Evolutionary conservation across 2,113 vertebrate species (phyloP).

Genomic region (Mirounga angustirostris): DNA sequence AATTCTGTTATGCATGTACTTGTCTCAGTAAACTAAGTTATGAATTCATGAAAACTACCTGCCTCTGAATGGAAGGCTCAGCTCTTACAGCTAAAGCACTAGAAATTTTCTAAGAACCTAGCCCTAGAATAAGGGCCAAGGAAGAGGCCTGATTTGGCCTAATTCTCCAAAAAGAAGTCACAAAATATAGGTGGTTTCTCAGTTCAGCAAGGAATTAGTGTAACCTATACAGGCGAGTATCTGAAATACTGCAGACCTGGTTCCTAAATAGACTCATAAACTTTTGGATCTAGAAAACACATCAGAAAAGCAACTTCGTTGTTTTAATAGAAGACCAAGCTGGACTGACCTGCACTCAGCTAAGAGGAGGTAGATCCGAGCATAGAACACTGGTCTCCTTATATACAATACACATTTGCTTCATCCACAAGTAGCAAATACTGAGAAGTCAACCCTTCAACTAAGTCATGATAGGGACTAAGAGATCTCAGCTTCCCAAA

Average conservation of each 20-base stretch:
- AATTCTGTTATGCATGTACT: neutral
- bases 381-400: neutral
- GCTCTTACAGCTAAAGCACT: neutral
- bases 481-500: neutral
- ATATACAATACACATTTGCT: neutral
- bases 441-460: neutral
- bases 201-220: neutral
- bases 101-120: neutral
- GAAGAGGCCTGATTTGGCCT: neutral
- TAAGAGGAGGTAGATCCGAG: neutral
- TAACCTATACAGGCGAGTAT: neutral
- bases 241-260: neutral
- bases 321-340: neutral
- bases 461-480: neutral
- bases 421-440: neutral
- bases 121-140: neutral
- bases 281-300: neutral
- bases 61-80: neutral
- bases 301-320: neutral
- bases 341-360: neutral
- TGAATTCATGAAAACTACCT: neutral
- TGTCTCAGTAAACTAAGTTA: slow-evolving; percentile 22
- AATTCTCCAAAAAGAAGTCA: neutral
- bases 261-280: neutral
- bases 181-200: neutral